Evolutionary conservation across 2,888 invertebrate species (phyloP).

Genomic region (Saturnia japonica): DNA sequence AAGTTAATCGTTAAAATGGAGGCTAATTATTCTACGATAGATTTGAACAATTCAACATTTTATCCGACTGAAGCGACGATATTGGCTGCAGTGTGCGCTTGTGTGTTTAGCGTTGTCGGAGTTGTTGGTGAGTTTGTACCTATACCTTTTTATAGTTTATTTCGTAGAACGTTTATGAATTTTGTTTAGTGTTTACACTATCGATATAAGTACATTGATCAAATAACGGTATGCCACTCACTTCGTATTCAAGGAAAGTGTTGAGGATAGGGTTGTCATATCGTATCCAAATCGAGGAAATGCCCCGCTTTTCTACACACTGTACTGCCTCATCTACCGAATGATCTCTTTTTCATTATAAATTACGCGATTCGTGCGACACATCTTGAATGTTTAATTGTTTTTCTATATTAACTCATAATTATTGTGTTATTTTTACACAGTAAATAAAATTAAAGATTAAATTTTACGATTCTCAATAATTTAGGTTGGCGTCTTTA

Average conservation of each 20-base stretch:
- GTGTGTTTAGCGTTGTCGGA: slow-evolving; percentile 89
- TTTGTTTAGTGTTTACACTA: slow-evolving; percentile 44
- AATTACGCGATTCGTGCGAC: no score
- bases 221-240: slow-evolving; percentile 36
- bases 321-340: no score
- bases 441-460: no score
- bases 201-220: slow-evolving; percentile 39
- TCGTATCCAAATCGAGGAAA: no score
- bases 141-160: slow-evolving; percentile 21
- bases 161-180: slow-evolving; percentile 32
- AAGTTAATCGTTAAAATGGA: slow-evolving; percentile 40
- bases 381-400: no score
- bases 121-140: slow-evolving; percentile 85
- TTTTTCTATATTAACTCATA: no score
- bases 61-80: slow-evolving; percentile 89
- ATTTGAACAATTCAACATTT: slow-evolving; percentile 57
- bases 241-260: slow-evolving; percentile 44
- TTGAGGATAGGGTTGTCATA: slow-evolving; percentile 30
- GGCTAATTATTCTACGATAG: slow-evolving; percentile 52
- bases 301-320: no score
- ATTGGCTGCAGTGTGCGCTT: slow-evolving; percentile 89
- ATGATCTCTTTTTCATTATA: no score
- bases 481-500: no score
- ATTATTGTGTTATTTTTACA: no score
- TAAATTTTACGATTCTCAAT: no score